A percentile compares a stretch with the other conserved stretches of the same genome.
Evolutionary conservation across 2,113 vertebrate genomes (phyloP).

Genomic region (Herpailurus yagouaroundi): DNA sequence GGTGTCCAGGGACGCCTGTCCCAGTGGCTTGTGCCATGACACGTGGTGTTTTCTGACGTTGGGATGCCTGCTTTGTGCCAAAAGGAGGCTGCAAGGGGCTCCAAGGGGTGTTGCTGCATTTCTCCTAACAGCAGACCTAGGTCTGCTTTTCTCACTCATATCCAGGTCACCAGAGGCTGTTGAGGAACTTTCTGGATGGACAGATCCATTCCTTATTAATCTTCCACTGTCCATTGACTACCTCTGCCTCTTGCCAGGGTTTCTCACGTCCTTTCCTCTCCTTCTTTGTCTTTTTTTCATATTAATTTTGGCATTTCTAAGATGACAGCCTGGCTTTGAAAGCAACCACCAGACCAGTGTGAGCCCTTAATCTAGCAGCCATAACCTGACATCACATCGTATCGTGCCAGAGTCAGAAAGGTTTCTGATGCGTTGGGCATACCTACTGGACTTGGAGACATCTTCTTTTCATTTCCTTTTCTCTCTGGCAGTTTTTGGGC

Average conservation of each 20-base stretch:
- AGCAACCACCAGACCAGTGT: not conserved
- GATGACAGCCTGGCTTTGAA: not conserved
- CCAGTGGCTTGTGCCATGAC: not conserved
- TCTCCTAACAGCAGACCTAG: not conserved
- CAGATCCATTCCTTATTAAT: not conserved
- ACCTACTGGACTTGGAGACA: not conserved
- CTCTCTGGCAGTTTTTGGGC: not conserved
- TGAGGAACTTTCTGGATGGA: not conserved
- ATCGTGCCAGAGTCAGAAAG: fast-evolving
- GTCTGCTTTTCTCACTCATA: not conserved
- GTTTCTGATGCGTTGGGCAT: not conserved
- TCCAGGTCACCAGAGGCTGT: not conserved
- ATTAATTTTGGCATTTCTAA: not conserved
- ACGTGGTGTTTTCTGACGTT: fast-evolving
- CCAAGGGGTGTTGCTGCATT: fast-evolving
- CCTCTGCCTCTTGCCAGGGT: not conserved
- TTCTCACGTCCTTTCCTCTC: not conserved
- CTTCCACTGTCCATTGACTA: not conserved
- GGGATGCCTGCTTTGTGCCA: not conserved
- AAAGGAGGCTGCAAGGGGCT: not conserved
- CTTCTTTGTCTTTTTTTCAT: not conserved
- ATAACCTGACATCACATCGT: fast-evolving
- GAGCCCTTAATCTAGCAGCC: not conserved
- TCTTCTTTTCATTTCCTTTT: not conserved
- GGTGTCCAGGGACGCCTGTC: not conserved